phyloP scores from a whole-genome alignment of 2,113 vertebrate species.

The Notechis scutatus region DNA sequence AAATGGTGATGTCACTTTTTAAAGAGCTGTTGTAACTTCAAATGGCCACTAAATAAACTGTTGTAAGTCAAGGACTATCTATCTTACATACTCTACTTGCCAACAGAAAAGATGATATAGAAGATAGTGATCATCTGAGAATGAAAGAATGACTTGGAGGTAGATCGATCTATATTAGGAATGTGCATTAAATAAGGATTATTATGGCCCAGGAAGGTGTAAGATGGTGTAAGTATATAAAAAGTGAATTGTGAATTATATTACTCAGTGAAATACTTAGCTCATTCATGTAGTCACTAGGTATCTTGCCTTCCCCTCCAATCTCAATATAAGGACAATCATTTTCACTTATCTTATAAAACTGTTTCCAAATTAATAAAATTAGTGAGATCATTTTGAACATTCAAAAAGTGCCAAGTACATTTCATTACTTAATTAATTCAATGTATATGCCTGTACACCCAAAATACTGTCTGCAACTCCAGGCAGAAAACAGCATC shows the following conservation, averaged over 20 bases:
- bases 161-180: background rate
- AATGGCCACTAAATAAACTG: background rate
- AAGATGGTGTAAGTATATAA: background rate
- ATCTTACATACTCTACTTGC: background rate
- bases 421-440: background rate
- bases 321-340: background rate
- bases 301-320: background rate
- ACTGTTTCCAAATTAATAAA: background rate
- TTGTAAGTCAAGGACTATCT: background rate
- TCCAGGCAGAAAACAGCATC: background rate
- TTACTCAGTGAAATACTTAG: background rate
- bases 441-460: background rate
- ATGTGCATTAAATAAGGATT: background rate
- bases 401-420: background rate
- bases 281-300: background rate
- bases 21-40: too few relatives aligned
- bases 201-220: background rate
- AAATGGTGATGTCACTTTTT: background rate
- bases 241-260: background rate
- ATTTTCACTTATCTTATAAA: background rate
- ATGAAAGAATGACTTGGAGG: background rate
- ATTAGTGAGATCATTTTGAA: background rate
- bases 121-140: background rate
- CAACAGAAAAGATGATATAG: background rate
- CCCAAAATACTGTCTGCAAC: background rate